Base-by-base conservation (phyloP, 2,797 vertebrate genomes). In the Schizothorax lantsangensis region DNA sequence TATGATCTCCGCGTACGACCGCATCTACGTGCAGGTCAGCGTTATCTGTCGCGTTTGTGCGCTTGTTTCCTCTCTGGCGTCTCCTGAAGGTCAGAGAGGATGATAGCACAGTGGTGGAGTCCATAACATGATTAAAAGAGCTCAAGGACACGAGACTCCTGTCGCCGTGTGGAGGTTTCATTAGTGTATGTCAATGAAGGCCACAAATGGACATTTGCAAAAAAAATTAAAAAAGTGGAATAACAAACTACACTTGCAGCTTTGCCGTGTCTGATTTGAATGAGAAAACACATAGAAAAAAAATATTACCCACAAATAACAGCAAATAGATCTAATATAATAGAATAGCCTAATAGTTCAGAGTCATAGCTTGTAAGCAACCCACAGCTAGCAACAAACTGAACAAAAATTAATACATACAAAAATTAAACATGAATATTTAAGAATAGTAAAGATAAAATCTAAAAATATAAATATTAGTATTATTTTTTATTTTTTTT, bases 1-100 rank as follows among this genome's bases (percentile, higher is more conserved):
- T 3, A 91, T 96, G 54, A 91, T 97, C 83, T 92, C 94, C 0
- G 95, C 95, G 0, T 91, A 95, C 82, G 94, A 95, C 49, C 94
- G 94, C 0, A 92, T 97, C 85, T 97, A 96, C 7, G 94, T 94
- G 33, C 94, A 97, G 96, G 97, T 97, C 81, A 33, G 79, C 17
- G 17, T 43, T 68, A 1, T 38, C 14, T 19, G 12, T 38, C 1
- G 23, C 30, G 0, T 26, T 26, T 26, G 59, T 26, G n/a, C 0
- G 12, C 12, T 66, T 30, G 6, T 30, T 6, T 66, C 14, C 62
- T 33, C 62, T 33, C 12, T 11, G 75, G 47, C 23, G 1, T 49
- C 66, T 9, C 23, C 14, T 64, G 47, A 66, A 85, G 83, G 81
- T 57, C 68, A 83, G n/a, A 43, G 49, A 23, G 0, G 49, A 4